These are phyloP conservation scores for Catalaphyllia jardinei DNA, from an alignment of 64 coral and sea anemone species.

Conservation along the genomic window DNA sequence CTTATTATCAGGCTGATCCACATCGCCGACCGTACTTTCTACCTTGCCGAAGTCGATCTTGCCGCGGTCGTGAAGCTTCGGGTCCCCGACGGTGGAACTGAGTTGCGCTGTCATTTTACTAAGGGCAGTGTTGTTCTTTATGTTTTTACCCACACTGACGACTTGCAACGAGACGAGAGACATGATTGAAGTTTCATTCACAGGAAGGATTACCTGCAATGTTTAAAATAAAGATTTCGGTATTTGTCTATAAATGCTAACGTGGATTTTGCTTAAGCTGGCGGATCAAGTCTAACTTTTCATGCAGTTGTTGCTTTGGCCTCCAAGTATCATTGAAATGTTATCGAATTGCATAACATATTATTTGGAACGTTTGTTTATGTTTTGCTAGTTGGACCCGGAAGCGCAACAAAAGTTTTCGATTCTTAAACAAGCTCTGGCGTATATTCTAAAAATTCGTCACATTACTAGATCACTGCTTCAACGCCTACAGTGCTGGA, in stretches of 20 bases:
- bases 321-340: too few relatives aligned
- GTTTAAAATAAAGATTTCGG: not conserved
- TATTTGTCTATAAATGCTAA: too few relatives aligned
- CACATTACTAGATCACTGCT: too few relatives aligned
- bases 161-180: constrained; percentile 44
- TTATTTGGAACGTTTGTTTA: too few relatives aligned
- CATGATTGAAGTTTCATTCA: constrained; percentile 81
- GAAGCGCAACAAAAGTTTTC: too few relatives aligned
- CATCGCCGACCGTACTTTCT: constrained; percentile 13
- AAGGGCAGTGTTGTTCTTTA: constrained; percentile 7
- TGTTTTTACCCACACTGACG: constrained; percentile 56
- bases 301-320: too few relatives aligned
- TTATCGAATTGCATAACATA: too few relatives aligned
- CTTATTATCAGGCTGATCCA: constrained; percentile 42
- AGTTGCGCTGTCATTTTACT: constrained; percentile 15
- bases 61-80: constrained; percentile 61
- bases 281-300: not conserved
- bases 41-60: constrained; percentile 74
- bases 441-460: too few relatives aligned
- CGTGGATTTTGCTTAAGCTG: not conserved
- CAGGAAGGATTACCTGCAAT: constrained; percentile 72
- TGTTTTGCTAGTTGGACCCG: too few relatives aligned
- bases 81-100: constrained; percentile 73
- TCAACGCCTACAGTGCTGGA: too few relatives aligned
- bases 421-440: too few relatives aligned